Evolutionary conservation across 1,140 invertebrate genomes (phyloP).

Genomic region (Pentalonia nigronervosa): DNA sequence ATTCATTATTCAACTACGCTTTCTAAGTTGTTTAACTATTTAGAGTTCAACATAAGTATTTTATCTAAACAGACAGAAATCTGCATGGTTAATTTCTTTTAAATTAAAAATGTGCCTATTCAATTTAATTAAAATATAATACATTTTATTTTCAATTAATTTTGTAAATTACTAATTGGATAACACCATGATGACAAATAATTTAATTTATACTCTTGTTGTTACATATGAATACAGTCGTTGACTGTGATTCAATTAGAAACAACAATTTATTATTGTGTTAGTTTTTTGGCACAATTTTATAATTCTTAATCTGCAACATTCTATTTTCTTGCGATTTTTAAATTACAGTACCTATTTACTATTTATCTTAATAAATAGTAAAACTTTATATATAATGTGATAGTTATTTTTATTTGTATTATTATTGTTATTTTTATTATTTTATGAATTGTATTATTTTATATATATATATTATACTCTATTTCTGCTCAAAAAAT

Average conservation of each 20-base stretch:
- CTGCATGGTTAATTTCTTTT: not conserved
- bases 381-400: not conserved
- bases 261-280: not conserved
- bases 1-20: not conserved
- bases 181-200: not conserved
- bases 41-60: not conserved
- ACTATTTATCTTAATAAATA: not conserved
- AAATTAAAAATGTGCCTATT: not conserved
- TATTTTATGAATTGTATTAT: not conserved
- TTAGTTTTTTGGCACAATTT: not conserved
- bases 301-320: not conserved
- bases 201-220: not conserved
- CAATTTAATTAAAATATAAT: not conserved
- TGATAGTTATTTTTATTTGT: not conserved
- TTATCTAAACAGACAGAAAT: not conserved
- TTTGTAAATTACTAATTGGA: not conserved
- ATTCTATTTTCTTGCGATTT: not conserved
- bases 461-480: not conserved
- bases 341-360: not conserved
- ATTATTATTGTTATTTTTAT: not conserved
- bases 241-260: too few species aligned
- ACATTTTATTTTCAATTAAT: not conserved
- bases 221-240: not conserved
- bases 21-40: not conserved
- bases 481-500: not conserved